Evolutionary conservation across 2,797 vertebrate species (phyloP), one percentile per base, ranked within the genome.

Genomic region (Rhadinocentrus ornatus): DNA sequence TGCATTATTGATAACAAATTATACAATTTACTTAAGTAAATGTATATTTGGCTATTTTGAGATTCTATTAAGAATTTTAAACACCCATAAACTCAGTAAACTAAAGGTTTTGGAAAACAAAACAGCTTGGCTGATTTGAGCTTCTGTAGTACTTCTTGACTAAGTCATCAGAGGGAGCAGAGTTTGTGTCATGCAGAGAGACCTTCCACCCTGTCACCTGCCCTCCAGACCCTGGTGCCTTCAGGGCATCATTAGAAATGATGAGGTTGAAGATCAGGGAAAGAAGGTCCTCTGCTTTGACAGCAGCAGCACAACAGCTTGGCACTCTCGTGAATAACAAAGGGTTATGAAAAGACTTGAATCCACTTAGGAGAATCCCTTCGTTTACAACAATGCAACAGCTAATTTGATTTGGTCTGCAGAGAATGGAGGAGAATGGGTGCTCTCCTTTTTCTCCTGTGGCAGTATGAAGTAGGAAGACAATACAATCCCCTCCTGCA

Each of bases 351-450:
- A 78, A 58, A 71, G 71, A 58, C 65, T 55, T 6, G 60, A 76
- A 64, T 13, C 86, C 78, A 62, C 82, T 89, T 76, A 65, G 63
- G 75, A 85, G 82, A 83, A 75, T 69, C 71, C 73, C 65, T 63
- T 84, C 87, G 89, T 85, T 91, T 84, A 89, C 75, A 71, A 80
- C 75, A 63, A 67, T 58, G 76, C 82, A 84, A 81, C 87, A 72
- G 88, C 91, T 93, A 93, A 94, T 94, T 92, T 91, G 89, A 93
- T 93, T 93, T 93, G 92, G 89, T 93, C 86, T 81, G 83, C 78
- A 87, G 89, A 88, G 91, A 91, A 93, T 86, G 73, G 74, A 74
- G 82, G 79, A 90, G 84, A 85, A 89, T 77, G 57, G 62, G 0
- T 54, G 48, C 73, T 74, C 53, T 68, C 79, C 46, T 81, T 62